phyloP scores from a whole-genome alignment of 2,888 invertebrate species.

The Metallyticus violacea region DNA sequence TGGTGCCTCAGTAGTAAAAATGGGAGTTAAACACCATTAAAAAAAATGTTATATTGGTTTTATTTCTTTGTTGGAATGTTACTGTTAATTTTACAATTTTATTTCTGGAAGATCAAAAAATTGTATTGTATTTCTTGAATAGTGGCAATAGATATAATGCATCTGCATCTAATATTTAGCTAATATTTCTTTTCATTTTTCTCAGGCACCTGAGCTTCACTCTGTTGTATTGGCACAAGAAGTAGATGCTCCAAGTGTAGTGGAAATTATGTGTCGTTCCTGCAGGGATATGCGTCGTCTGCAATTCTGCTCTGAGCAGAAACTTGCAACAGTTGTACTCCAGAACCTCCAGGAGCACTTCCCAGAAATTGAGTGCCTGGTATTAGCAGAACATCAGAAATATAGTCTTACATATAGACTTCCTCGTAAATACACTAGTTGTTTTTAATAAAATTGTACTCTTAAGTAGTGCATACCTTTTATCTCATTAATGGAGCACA shows the following conservation, averaged over 20 bases:
- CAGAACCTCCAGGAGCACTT: background rate
- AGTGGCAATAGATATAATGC: too few relatives aligned
- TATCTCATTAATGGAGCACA: too few relatives aligned
- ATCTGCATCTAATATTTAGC: too few relatives aligned
- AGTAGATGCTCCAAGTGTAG: background rate
- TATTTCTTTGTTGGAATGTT: too few relatives aligned
- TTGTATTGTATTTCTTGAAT: too few relatives aligned
- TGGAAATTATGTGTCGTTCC: background rate
- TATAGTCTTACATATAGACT: conserved; percentile 8
- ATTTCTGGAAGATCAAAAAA: too few relatives aligned
- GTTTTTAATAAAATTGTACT: background rate
- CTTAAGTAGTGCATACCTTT: too few relatives aligned
- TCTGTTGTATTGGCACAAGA: background rate
- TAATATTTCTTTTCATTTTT: too few relatives aligned
- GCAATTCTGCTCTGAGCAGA: conserved; percentile 1
- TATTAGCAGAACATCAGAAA: background rate
- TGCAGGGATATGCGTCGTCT: background rate
- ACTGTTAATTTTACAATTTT: too few relatives aligned
- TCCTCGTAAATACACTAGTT: background rate
- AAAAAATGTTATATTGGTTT: too few relatives aligned
- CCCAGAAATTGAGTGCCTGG: background rate
- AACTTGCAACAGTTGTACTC: background rate
- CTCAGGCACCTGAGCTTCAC: background rate
- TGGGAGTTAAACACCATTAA: too few relatives aligned
- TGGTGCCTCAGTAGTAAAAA: too few relatives aligned